Base-by-base conservation (phyloP, 2,113 vertebrate genomes). In the Chaetodon trifascialis region DNA sequence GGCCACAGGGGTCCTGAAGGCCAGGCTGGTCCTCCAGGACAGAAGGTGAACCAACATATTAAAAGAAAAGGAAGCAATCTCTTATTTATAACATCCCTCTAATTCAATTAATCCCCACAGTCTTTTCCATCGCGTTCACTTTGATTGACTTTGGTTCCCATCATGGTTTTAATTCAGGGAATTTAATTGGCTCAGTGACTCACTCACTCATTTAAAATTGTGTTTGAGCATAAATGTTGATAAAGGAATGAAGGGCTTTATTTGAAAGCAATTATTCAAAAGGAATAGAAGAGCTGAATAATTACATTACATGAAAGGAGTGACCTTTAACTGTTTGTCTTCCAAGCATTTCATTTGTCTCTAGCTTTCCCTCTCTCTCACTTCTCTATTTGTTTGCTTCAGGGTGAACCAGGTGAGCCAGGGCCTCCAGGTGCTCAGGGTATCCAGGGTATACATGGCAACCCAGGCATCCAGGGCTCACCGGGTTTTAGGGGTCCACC, bases 401-500 rank as follows among this genome's bases (percentile, higher is more conserved):
- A 98, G 97, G 97, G 97, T 1, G 96, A 96, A 62, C 96, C 97
- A 3, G 97, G 97, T 2, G 93, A 90, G 5, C 86, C 94, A 0
- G 97, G 97, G 47, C 94, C 96, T 69, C 88, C 95, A 7, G 97
- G 97, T 79, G 96, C 96, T 73, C 97, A 97, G 76, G 97, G 97
- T 6, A 94, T 96, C 79, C 97, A 97, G 84, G 97, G 97, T 21
- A 97, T 98, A 34, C 91, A 40, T 0, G 97, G 97, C 42, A 96
- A 95, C 1, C 15, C 93, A 0, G 97, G 97, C 8, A 94, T 82
- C 12, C 94, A 96, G 0, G 97, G 97, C 15, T 88, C 92, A 9
- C 93, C 94, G 3, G 97, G 97, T 5, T 69, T 89, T 23, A 95
- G 92, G 88, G 97, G 97, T 0, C 76, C 81, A 2, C 87, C 92